phyloP scores from a whole-genome alignment of 2,888 invertebrate species.

The Sycophila texana region DNA sequence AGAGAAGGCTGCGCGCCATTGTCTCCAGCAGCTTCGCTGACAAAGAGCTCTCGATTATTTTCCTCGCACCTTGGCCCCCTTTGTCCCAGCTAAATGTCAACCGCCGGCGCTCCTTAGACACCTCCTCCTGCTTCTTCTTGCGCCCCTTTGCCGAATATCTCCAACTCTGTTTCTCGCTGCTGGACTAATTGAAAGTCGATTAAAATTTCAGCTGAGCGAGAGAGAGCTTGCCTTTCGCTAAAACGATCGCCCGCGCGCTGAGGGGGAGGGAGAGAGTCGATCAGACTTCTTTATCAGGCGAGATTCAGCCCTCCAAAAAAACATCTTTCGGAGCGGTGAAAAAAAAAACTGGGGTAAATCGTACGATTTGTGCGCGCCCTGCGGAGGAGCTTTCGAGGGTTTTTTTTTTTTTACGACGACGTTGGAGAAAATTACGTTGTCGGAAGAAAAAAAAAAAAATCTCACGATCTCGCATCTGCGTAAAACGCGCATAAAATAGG shows the following conservation, averaged over 20 bases:
- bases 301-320: too few relatives aligned
- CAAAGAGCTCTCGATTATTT: constrained; percentile 63
- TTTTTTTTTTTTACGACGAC: too few relatives aligned
- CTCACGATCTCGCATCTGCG: too few relatives aligned
- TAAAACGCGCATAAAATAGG: too few relatives aligned
- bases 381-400: too few relatives aligned
- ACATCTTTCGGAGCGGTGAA: too few relatives aligned
- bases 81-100: constrained; percentile 57
- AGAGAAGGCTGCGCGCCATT: constrained; percentile 55
- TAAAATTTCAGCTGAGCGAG: constrained; percentile 25
- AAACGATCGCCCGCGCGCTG: background rate
- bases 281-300: background rate
- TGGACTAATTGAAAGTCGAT: constrained; percentile 36
- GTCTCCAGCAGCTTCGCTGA: constrained; percentile 56
- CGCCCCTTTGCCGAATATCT: background rate
- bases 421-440: too few relatives aligned
- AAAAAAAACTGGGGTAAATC: too few relatives aligned
- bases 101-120: constrained; percentile 34
- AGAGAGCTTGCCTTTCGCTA: background rate
- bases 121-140: background rate
- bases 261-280: background rate
- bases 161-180: background rate
- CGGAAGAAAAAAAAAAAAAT: too few relatives aligned
- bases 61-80: constrained; percentile 54
- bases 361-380: too few relatives aligned